phyloP scores from a whole-genome alignment of 2,797 vertebrate genomes.

The Mus minutoides region DNA sequence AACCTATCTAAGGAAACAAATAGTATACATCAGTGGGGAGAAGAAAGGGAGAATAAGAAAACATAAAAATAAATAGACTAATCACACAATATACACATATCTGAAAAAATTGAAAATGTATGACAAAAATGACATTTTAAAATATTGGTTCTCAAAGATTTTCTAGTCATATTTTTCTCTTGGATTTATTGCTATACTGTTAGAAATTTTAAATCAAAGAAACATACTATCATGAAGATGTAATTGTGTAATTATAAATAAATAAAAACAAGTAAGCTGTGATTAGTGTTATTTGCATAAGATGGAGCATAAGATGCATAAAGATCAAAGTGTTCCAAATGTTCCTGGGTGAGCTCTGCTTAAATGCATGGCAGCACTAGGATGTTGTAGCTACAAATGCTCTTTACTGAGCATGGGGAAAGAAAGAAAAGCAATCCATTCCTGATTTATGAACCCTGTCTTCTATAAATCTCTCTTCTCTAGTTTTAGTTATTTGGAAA shows the following conservation, averaged over 20 bases:
- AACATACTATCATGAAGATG: not conserved
- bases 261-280: not conserved
- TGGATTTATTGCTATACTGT: not conserved
- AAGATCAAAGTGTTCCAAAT: not conserved
- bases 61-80: not conserved
- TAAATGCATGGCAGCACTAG: no score
- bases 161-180: not conserved
- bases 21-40: no score
- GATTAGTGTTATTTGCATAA: not conserved
- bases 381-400: not conserved
- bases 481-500: not conserved
- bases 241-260: not conserved
- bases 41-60: not conserved
- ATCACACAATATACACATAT: not conserved
- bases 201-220: not conserved
- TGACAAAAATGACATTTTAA: not conserved
- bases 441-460: not conserved
- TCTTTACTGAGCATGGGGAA: no score
- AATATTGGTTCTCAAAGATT: not conserved
- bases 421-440: not conserved
- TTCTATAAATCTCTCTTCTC: not conserved
- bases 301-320: not conserved
- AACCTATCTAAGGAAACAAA: not conserved
- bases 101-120: not conserved
- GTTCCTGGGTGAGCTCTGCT: not conserved